phyloP scores from a whole-genome alignment of 1,140 invertebrate genomes.

The Drosophila seguyi region DNA sequence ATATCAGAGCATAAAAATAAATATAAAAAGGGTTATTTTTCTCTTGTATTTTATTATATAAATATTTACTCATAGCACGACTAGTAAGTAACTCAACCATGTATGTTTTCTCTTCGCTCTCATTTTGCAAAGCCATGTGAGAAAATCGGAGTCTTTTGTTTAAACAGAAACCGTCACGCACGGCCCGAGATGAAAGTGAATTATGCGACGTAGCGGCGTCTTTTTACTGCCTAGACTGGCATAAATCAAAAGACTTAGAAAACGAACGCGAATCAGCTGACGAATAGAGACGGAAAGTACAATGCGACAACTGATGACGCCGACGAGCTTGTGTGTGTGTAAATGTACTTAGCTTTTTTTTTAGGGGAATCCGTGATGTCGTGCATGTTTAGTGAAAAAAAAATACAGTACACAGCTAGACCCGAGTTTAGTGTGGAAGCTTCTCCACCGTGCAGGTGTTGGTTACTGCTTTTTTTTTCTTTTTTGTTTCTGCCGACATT shows the following conservation, averaged over 20 bases:
- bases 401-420: neutral
- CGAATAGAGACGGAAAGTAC: conserved; percentile 25
- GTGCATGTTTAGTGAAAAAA: conserved; percentile 47
- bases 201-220: conserved; percentile 26
- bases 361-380: conserved; percentile 63
- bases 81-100: neutral
- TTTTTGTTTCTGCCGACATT: conserved; percentile 49
- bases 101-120: conserved; percentile 14
- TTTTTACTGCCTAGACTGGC: conserved; percentile 9
- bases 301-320: conserved; percentile 59
- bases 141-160: conserved; percentile 29
- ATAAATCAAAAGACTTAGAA: conserved; percentile 69
- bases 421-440: conserved; percentile 14
- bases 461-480: conserved; percentile 10
- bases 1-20: too few relatives aligned
- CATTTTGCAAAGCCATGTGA: conserved; percentile 41
- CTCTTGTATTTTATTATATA: neutral
- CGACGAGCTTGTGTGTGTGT: conserved; percentile 13
- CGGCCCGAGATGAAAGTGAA: conserved; percentile 59
- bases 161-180: conserved; percentile 60
- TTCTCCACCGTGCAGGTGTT: conserved; percentile 49
- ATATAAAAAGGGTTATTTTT: neutral
- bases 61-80: neutral
- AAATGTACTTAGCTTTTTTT: conserved; percentile 35
- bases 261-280: conserved; percentile 67